These are phyloP conservation scores for Setipinna tenuifilis DNA, from an alignment of 2,797 vertebrate genomes.

Conservation along the genomic window DNA sequence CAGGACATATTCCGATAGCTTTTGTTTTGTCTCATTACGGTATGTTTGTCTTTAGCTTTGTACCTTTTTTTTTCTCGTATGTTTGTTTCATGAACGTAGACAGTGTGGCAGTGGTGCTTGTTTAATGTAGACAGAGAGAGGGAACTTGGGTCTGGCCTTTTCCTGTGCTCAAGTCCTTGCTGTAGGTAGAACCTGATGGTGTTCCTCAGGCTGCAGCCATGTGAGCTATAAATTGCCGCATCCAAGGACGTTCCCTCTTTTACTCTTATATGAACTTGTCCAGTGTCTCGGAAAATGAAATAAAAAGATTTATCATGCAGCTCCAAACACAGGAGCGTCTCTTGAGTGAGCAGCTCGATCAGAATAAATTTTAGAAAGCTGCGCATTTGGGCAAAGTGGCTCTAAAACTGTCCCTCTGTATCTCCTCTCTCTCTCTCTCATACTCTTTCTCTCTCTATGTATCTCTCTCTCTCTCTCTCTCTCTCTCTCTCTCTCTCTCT, in stretches of 20 bases:
- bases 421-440: conserved; percentile 33
- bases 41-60: not conserved
- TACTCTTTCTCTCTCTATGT: conserved; percentile 39
- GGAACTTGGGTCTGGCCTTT: conserved; percentile 27
- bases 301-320: conserved; percentile 78
- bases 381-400: conserved; percentile 56
- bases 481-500: conserved; percentile 26
- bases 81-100: not conserved
- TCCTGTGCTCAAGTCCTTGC: too few species aligned
- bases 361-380: conserved; percentile 61
- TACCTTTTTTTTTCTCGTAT: not conserved
- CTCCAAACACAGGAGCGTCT: conserved; percentile 65
- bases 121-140: not conserved
- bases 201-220: conserved; percentile 46
- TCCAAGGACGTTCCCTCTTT: conserved; percentile 74
- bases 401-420: conserved; percentile 62
- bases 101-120: not conserved
- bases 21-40: not conserved
- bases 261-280: conserved; percentile 77
- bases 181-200: conserved; percentile 27
- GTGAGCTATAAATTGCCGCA: conserved; percentile 72
- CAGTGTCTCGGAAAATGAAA: conserved; percentile 79
- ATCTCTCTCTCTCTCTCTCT: conserved; percentile 40
- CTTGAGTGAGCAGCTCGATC: conserved; percentile 59
- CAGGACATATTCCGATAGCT: not conserved